Conservation (phyloP, 2,113 vertebrate genomes). For the Daubentonia madagascariensis region DNA sequence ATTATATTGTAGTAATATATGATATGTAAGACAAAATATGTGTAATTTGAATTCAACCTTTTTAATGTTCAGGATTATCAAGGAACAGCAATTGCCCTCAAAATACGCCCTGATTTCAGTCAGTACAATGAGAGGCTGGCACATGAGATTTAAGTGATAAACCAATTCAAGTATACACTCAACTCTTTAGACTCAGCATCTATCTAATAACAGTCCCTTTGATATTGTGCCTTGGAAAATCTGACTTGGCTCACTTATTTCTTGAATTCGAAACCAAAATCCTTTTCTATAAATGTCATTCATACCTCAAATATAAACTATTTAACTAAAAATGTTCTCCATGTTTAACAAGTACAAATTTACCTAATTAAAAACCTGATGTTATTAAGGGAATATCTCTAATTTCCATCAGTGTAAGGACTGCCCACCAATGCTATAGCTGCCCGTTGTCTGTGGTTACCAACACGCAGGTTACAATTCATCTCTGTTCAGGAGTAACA, state of each 20-base stretch:
- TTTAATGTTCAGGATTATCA: conserved; percentile 18
- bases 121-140: background rate
- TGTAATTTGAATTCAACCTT: conserved; percentile 33
- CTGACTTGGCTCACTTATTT: background rate
- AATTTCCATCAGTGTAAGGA: background rate
- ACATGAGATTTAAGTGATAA: background rate
- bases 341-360: background rate
- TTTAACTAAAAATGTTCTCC: background rate
- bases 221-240: conserved; percentile 6
- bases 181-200: background rate
- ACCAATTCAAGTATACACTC: background rate
- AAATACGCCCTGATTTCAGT: background rate
- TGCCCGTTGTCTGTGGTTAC: background rate
- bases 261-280: conserved; percentile 23
- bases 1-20: background rate
- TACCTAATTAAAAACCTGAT: background rate
- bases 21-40: background rate
- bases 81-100: background rate
- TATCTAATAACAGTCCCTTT: background rate
- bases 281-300: background rate
- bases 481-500: background rate
- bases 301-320: background rate
- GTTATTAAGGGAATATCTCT: background rate
- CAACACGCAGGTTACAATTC: background rate
- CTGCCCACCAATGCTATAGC: background rate